These are phyloP conservation scores for Alcis repandata DNA, from an alignment of 2,888 invertebrate species.

Conservation along the genomic window DNA sequence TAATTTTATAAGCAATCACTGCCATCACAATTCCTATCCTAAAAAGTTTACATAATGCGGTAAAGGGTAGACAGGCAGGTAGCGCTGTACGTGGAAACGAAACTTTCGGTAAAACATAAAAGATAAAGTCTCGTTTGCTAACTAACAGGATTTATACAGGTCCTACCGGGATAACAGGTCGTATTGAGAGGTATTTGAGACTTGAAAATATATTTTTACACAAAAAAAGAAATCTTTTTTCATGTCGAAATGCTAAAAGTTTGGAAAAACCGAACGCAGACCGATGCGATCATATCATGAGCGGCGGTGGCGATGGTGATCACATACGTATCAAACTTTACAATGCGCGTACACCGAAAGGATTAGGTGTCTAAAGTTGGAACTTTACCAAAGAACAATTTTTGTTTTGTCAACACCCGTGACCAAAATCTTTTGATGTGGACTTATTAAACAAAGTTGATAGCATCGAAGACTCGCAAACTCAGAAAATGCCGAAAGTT, in stretches of 20 bases:
- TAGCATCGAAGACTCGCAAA: neutral
- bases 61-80: slow-evolving; percentile 58
- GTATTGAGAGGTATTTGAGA: slow-evolving; percentile 73
- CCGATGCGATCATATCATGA: neutral
- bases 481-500: neutral
- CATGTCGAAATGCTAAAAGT: neutral
- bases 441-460: neutral
- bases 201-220: too few relatives aligned
- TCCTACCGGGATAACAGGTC: slow-evolving; percentile 54
- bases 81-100: slow-evolving; percentile 72
- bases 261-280: neutral
- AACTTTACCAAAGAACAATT: neutral
- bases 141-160: slow-evolving; percentile 53
- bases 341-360: neutral
- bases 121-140: slow-evolving; percentile 52
- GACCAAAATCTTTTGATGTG: neutral
- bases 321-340: neutral
- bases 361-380: neutral
- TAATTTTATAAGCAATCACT: slow-evolving; percentile 75
- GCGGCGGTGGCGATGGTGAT: neutral
- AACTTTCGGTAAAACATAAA: slow-evolving; percentile 40
- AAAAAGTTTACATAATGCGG: slow-evolving; percentile 29
- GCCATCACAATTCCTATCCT: slow-evolving; percentile 62
- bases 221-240: neutral
- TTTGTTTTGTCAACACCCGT: neutral